Evolutionary conservation across 2,113 vertebrate genomes (phyloP), one percentile per base, ranked within the genome.

Genomic region (Indicator indicator): DNA sequence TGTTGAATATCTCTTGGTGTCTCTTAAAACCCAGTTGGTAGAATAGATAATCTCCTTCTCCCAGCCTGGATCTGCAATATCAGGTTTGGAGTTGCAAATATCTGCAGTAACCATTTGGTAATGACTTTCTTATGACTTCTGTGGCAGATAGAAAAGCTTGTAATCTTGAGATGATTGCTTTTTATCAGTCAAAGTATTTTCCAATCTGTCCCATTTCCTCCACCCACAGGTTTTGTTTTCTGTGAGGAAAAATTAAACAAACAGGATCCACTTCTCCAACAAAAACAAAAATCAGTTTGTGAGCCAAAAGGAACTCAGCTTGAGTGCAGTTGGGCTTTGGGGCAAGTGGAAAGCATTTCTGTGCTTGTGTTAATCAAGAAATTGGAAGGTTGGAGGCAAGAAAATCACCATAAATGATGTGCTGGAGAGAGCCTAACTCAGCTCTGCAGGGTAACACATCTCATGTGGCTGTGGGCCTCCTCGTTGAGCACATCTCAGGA

Each of bases 151-250:
- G 17, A 56, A 94, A 92, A 64, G 86, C 44, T 76, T 68, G 16
- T 48, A 76, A 91, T 46, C 85, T 56, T 33, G 78, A 89, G 86
- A 86, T 76, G 73, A 76, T 91, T 80, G 84, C 0, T 9, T 68
- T 92, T 93, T 93, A 93, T 95, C 95, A 88, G 84, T 71, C 76
- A 83, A 90, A 93, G 59, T 72, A 80, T 91, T 93, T 93, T 91
- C 77, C 88, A 89, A 80, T 94, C 88, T 93, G 77, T 79, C 82
- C 85, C 85, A 65, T 94, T 96, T 91, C 88, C 88, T 91, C 81
- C 90, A 90, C 92, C 88, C 82, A 76, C 94, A 69, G 83, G 75
- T 94, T 93, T 94, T 93, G 73, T 93, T 91, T 83, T 91, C 38
- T 80, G 65, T 9, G 55, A 80, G 82, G 90, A 42, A 63, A 85